Percentiles rank a stretch among this genome's conserved stretches.
Evolutionary conservation across 2,797 vertebrate species (phyloP).

Genomic region (Labeo calbasu): DNA sequence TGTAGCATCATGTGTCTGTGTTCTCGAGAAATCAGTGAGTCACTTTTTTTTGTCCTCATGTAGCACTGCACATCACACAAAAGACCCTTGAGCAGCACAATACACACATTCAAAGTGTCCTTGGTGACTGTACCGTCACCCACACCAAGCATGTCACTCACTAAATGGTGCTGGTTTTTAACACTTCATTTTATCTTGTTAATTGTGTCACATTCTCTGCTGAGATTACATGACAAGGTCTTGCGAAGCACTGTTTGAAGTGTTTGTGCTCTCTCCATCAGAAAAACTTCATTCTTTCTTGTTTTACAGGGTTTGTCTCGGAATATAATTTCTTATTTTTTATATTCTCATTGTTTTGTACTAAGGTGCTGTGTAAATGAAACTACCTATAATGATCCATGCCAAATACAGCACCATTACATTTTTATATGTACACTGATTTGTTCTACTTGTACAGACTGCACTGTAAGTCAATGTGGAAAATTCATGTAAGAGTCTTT

Average conservation of each 20-base stretch:
- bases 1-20: neutral
- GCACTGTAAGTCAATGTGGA: constrained; percentile 30
- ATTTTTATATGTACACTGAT: constrained; percentile 19
- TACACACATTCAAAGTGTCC: constrained; percentile 60
- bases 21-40: constrained; percentile 41
- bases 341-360: constrained; percentile 24
- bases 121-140: constrained; percentile 56
- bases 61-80: constrained; percentile 36
- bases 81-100: constrained; percentile 38
- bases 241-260: neutral
- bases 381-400: constrained; percentile 28
- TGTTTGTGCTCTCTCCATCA: neutral
- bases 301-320: constrained; percentile 5
- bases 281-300: constrained; percentile 4
- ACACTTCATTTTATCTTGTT: constrained; percentile 15
- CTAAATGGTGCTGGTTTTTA: constrained; percentile 58
- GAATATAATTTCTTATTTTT: constrained; percentile 8
- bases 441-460: constrained; percentile 10
- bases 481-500: constrained; percentile 18
- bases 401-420: constrained; percentile 11
- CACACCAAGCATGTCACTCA: constrained; percentile 30
- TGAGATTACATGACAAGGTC: neutral
- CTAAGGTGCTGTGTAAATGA: constrained; percentile 26
- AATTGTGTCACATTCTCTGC: constrained; percentile 32
- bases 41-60: constrained; percentile 35